Evolutionary conservation across 2,888 invertebrate species (phyloP).

Genomic region (Andricus curvator): DNA sequence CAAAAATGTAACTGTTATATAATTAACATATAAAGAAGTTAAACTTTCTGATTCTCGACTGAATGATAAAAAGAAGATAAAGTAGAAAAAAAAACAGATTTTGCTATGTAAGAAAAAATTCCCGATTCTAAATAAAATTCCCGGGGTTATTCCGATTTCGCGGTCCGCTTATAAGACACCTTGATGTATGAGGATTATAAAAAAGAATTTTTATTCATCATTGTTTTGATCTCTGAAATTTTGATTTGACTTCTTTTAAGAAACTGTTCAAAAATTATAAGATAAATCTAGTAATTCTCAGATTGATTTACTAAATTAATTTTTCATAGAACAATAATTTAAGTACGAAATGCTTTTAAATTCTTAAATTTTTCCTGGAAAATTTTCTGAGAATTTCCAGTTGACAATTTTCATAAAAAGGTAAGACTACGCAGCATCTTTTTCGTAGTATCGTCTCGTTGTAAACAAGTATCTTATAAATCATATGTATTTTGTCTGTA

Average conservation of each 20-base stretch:
- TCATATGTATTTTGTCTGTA: not conserved
- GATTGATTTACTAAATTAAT: not conserved
- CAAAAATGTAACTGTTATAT: no score
- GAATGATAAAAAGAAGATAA: no score
- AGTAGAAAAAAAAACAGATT: no score
- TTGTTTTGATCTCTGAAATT: not conserved
- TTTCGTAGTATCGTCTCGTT: not conserved
- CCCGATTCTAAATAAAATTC: no score
- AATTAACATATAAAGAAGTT: no score
- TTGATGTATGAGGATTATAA: not conserved
- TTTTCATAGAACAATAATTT: not conserved
- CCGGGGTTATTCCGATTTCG: no score
- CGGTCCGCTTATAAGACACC: no score
- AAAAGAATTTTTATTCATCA: not conserved
- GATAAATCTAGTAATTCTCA: not conserved
- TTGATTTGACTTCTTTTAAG: not conserved
- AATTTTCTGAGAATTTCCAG: not conserved
- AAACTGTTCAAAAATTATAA: not conserved
- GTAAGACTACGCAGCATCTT: not conserved
- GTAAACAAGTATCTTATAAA: not conserved
- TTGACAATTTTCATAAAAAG: not conserved
- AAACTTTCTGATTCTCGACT: no score
- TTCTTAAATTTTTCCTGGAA: not conserved
- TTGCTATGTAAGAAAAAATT: no score
- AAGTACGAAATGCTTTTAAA: not conserved